Evolutionary conservation across 2,113 vertebrate species (phyloP).

Genomic region (Takifugu bimaculatus): DNA sequence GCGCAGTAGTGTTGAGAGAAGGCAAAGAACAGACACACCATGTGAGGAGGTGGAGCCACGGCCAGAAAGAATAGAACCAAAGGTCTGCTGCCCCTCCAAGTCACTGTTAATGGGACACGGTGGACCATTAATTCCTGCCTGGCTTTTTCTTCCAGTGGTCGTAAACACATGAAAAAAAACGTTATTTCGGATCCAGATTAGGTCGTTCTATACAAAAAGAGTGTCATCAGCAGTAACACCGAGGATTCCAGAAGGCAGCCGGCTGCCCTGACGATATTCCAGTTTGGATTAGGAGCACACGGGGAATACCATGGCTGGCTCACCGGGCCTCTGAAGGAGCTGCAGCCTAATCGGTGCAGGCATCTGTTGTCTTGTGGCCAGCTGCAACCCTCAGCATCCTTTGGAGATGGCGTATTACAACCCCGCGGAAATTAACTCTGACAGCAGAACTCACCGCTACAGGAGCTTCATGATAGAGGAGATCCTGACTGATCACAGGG

Average conservation of each 20-base stretch:
- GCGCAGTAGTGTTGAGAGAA: not conserved
- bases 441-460: slow-evolving; percentile 93
- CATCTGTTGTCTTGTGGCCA: slow-evolving; percentile 22
- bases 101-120: not conserved
- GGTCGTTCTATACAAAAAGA: too few species aligned
- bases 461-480: slow-evolving; percentile 98
- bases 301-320: slow-evolving; percentile 37
- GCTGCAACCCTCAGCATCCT: slow-evolving; percentile 76
- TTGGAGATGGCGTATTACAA: slow-evolving; percentile 86
- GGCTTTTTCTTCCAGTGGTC: not conserved
- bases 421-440: slow-evolving; percentile 81
- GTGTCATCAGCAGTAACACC: too few species aligned
- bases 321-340: slow-evolving; percentile 31
- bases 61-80: slow-evolving; percentile 50
- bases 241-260: too few species aligned
- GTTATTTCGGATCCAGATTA: too few species aligned
- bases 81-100: slow-evolving; percentile 6
- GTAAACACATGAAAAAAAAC: too few species aligned
- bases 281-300: slow-evolving; percentile 11
- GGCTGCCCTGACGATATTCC: too few species aligned
- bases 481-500: slow-evolving; percentile 90
- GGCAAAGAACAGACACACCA: slow-evolving; percentile 20
- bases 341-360: not conserved
- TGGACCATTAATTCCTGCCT: not conserved
- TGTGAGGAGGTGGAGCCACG: slow-evolving; percentile 50